A percentile compares a stretch with the other conserved stretches of the same genome.
These are phyloP conservation scores for Darevskia mixta DNA, from an alignment of 2,797 vertebrate species.

Conservation along the genomic window DNA sequence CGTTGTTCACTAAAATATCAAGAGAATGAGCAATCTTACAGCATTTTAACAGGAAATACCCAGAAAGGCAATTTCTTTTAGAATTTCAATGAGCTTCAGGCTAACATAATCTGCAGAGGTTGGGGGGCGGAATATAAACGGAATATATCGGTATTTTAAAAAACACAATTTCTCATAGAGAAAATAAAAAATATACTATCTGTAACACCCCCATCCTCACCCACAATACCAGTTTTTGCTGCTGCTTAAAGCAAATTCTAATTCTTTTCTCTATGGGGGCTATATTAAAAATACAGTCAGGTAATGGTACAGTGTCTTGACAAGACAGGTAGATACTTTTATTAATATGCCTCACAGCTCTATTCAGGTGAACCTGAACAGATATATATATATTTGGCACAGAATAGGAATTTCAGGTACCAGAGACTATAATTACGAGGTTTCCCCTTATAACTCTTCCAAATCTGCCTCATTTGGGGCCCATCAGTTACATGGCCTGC, in stretches of 20 bases:
- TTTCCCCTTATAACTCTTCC: constrained; percentile 4
- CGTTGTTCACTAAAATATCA: constrained; percentile 55
- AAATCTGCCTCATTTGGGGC: neutral
- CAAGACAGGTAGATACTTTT: constrained; percentile 9
- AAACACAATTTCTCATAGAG: constrained; percentile 56
- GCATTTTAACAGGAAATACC: constrained; percentile 60
- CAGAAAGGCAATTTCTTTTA: constrained; percentile 60
- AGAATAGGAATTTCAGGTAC: constrained; percentile 10
- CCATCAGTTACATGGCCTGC: neutral
- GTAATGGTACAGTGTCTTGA: constrained; percentile 9
- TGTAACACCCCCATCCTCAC: constrained; percentile 60
- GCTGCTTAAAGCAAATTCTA: constrained; percentile 65
- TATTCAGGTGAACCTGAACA: constrained; percentile 12
- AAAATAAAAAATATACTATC: constrained; percentile 59
- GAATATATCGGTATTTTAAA: constrained; percentile 60
- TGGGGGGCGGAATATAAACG: constrained; percentile 59
- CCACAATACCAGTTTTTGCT: constrained; percentile 59
- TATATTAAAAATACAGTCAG: constrained; percentile 56
- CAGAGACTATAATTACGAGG: constrained; percentile 13
- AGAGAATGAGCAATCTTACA: constrained; percentile 52
- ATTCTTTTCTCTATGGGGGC: constrained; percentile 56
- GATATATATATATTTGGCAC: constrained; percentile 16
- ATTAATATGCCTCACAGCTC: constrained; percentile 7
- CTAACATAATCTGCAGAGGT: constrained; percentile 62
- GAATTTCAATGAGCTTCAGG: constrained; percentile 52